Evolutionary conservation across 2,797 vertebrate species (phyloP), one percentile per base, ranked within the genome.

Genomic region (Gobionotothen gibberifrons): DNA sequence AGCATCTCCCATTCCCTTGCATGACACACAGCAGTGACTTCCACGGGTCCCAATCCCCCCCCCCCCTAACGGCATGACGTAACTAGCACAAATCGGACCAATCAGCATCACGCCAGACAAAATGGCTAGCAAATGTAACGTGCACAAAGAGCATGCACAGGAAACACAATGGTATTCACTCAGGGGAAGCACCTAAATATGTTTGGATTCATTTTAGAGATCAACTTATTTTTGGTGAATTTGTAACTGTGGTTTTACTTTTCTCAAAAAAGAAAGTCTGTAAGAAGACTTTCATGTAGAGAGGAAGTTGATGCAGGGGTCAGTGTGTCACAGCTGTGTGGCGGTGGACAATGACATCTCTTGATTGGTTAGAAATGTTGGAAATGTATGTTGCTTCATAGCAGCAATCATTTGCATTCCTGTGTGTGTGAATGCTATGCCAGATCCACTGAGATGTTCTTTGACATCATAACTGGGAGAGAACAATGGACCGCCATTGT

Each of bases 81-180:
- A 82, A 85, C n/a, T 21, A 46, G 46, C 36, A 52, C 36, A 58
- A 46, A 83, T 85, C 7, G 49, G 59, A 69, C 79, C 81, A 76
- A 85, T 87, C 57, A 68, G 42, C 26, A 32, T 76, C 13, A 6
- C 51, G 66, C 47, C 66, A 52, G 52, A 74, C 15, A 59, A 76
- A 84, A 72, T 70, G 66, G 32, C 53, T 59, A 32, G 53, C 26
- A 26, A 65, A 84, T 83, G 86, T 84, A 85, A 47, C 88, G 84
- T 62, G 90, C 80, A 74, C 42, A 19, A 19, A 75, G 74, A 40
- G 56, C 46, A 60, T 36, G 19, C 52, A 10, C 2, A 19, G 2
- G 54, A 43, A 75, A 87, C 86, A 91, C 90, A 90, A 85, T 72
- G 69, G 57, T 73, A 85, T 84, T 90, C 76, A 86, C 44, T 44